Percentiles rank a stretch among this genome's conserved stretches.
Evolutionary conservation across 2,113 vertebrate species (phyloP).

Genomic region (Silurus meridionalis): DNA sequence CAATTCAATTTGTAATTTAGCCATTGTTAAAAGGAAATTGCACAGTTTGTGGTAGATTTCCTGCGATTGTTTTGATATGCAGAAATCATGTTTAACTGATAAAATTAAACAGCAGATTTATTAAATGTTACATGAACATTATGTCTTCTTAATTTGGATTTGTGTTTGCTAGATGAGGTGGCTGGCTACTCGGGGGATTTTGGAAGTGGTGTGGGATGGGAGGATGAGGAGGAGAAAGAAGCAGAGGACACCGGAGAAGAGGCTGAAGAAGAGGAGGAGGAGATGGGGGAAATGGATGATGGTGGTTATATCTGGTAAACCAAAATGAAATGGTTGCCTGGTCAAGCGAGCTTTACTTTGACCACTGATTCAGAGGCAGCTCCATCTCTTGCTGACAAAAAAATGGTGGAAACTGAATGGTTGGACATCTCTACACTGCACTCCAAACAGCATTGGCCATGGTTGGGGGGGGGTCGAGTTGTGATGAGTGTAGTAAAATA

Average conservation of each 20-base stretch:
- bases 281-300: slow-evolving; percentile 87
- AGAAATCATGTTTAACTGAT: background rate
- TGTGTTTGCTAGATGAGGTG: slow-evolving; percentile 77
- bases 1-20: slow-evolving; percentile 5
- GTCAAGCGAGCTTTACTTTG: slow-evolving; percentile 53
- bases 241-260: slow-evolving; percentile 82
- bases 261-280: slow-evolving; percentile 88
- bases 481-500: slow-evolving; percentile 56
- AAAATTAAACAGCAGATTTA: background rate
- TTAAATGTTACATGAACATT: background rate
- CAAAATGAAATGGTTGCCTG: slow-evolving; percentile 37
- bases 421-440: slow-evolving; percentile 58
- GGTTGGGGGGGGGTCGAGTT: slow-evolving; percentile 44
- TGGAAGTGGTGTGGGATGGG: slow-evolving; percentile 93
- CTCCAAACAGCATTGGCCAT: slow-evolving; percentile 61
- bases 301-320: slow-evolving; percentile 97
- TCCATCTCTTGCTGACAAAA: slow-evolving; percentile 53
- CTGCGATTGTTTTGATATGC: background rate
- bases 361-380: slow-evolving; percentile 58
- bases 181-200: slow-evolving; percentile 90
- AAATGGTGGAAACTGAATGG: slow-evolving; percentile 59
- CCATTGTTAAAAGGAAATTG: slow-evolving; percentile 1
- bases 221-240: slow-evolving; percentile 96
- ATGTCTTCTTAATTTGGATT: slow-evolving; percentile 5
- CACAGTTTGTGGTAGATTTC: background rate